A percentile compares a stretch with the other conserved stretches of the same genome.
Conservation (phyloP, 2,113 vertebrate species). For the Plecturocebus donacophilus region DNA sequence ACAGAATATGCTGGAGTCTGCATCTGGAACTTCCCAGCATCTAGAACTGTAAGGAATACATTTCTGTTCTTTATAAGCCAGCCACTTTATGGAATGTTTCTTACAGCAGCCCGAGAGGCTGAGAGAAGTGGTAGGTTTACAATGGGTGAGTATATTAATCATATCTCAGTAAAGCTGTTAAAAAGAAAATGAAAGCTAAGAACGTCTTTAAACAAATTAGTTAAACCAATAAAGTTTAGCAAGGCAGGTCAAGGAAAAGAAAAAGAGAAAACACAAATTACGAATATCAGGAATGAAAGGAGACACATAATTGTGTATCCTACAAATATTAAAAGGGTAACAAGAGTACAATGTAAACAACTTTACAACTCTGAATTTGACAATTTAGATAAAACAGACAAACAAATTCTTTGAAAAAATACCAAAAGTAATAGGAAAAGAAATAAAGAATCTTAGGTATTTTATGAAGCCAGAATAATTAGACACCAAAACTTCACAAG, state of each 20-base stretch:
- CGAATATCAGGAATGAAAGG: neutral
- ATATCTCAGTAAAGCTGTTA: neutral
- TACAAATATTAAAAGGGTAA: neutral
- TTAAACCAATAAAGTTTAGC: neutral
- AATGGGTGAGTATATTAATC: neutral
- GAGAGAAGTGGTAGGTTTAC: neutral
- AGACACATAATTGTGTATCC: neutral
- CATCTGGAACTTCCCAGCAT: neutral
- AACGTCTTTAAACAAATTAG: neutral
- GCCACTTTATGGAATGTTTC: neutral
- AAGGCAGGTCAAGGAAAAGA: neutral
- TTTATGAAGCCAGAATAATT: neutral
- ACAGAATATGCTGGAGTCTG: too few species aligned
- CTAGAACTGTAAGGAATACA: neutral
- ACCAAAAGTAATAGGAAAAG: neutral
- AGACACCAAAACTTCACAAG: neutral
- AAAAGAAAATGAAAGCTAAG: neutral
- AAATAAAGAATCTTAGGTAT: neutral
- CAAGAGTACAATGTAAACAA: neutral
- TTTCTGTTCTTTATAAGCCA: neutral
- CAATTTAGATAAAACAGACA: neutral
- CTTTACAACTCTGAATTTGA: neutral
- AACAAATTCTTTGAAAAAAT: neutral
- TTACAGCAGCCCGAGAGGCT: neutral
- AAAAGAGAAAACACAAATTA: neutral